Conservation (phyloP, 2,113 vertebrate species). For the Noctilio leporinus region DNA sequence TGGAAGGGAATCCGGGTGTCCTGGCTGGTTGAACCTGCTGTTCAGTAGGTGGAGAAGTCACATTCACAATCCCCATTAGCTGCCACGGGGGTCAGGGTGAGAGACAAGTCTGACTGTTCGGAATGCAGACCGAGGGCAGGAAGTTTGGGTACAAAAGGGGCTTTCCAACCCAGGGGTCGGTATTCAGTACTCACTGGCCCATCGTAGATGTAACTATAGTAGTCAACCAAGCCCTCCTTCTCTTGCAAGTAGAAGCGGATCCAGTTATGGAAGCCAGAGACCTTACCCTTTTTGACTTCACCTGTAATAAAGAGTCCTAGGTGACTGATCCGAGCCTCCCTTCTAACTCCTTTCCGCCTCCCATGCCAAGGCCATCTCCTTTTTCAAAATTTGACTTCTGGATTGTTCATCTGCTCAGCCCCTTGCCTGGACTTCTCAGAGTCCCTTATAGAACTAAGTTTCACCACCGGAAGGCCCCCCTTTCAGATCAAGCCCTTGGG, state of each 20-base stretch:
- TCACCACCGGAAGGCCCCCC: not conserved
- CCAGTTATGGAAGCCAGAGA: conserved; percentile 98
- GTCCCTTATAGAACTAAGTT: not conserved
- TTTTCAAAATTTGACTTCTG: not conserved
- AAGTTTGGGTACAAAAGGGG: not conserved
- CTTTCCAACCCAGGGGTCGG: not conserved
- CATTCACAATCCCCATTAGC: not conserved
- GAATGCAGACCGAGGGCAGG: not conserved
- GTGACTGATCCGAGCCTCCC: not conserved
- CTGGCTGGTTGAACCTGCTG: not conserved
- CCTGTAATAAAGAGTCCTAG: conserved; percentile 73
- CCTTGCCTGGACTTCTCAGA: not conserved
- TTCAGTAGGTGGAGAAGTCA: not conserved
- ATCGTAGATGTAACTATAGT: conserved; percentile 91
- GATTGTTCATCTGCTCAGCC: not conserved
- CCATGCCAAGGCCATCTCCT: not conserved
- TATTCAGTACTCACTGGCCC: conserved; percentile 84
- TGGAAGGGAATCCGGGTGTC: not conserved
- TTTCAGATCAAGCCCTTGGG: not conserved
- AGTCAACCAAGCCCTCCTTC: conserved; percentile 85
- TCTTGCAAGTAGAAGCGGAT: conserved; percentile 93
- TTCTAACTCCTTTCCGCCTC: not conserved
- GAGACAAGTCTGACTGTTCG: not conserved
- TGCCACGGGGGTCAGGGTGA: not conserved
- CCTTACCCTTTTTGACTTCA: conserved; percentile 90